A percentile compares a stretch with the other conserved stretches of the same genome.
Evolutionary conservation across 2,113 vertebrate genomes (phyloP).

Genomic region (Coptodon bakossiorum): DNA sequence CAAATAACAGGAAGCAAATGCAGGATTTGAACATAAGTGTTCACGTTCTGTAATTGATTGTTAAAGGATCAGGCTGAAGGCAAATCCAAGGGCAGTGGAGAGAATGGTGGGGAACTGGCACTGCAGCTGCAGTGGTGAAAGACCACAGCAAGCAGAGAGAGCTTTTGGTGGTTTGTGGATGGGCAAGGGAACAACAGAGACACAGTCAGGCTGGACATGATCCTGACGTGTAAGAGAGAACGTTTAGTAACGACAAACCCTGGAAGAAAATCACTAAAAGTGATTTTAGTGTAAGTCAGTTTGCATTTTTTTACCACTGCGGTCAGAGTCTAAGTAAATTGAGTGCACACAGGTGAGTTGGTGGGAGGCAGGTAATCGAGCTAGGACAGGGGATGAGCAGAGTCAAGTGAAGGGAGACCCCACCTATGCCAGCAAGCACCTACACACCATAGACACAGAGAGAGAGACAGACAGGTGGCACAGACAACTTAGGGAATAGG

Average conservation of each 20-base stretch:
- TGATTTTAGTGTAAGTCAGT: neutral
- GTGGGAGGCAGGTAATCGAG: neutral
- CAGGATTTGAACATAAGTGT: neutral
- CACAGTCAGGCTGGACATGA: neutral
- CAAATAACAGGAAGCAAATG: neutral
- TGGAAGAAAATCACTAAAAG: neutral
- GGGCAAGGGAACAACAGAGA: neutral
- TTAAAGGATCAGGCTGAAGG: neutral
- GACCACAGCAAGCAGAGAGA: neutral
- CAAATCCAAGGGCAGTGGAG: neutral
- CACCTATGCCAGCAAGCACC: neutral
- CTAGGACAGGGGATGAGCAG: neutral
- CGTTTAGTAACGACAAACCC: neutral
- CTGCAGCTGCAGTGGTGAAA: neutral
- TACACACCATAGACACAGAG: neutral
- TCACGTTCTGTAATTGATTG: neutral
- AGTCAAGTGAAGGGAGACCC: neutral
- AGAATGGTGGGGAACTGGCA: neutral
- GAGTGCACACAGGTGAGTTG: neutral
- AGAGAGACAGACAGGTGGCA: neutral
- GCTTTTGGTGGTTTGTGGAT: neutral
- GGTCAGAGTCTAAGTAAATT: neutral
- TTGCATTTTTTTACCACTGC: neutral
- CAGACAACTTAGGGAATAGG: neutral
- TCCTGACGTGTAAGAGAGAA: neutral